Base-by-base conservation (phyloP, 2,888 invertebrate species). In the Mylabris sibirica region DNA sequence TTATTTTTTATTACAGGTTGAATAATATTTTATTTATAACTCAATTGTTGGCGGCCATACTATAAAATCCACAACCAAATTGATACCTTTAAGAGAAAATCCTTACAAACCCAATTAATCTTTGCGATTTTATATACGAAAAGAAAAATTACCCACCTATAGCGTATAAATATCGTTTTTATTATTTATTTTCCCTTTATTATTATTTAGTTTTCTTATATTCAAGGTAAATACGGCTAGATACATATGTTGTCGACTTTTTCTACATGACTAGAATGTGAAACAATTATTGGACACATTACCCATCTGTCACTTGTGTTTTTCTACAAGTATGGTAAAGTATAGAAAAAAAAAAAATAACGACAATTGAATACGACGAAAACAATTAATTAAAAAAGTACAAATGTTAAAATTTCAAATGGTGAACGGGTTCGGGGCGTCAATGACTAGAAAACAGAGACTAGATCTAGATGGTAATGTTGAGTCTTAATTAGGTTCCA, bases 11-110 rank as follows among this genome's bases (percentile, higher is more conserved):
- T 74, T 72, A 66, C 67, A 67, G 72, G 66, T 30, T 66, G 69
- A 59, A 63, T 72, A 59, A 35, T 67, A n/a, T 69, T 70, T 72
- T 72, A 74, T 74, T 74, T 74, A 74, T 74, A 74, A 74, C 74
- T 74, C 74, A 74, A 74, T 74, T 74, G 74, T 69, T 72, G 67
- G 57, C 71, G 64, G 63, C 59, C 70, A 57, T 30, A 63, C 59
- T 69, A 67, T 68, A 71, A 70, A 72, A 65, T 63, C 60, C 57
- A 57, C 57, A 57, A 38, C 63, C 44, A 60, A 70, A 67, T 62
- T 61, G 41, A 22, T 61, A 61, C 61, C 61, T 61, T 35, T 57
- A 24, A 30, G 38, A 57, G 24, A 22, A 24, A 57, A 24, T 22
- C 14, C 24, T 12, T 57, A 22, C 3, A 11, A 24, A 14, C 2